A percentile compares a stretch with the other conserved stretches of the same genome.
phyloP scores from a whole-genome alignment of 2,113 vertebrate species.

The Bos indicus region DNA sequence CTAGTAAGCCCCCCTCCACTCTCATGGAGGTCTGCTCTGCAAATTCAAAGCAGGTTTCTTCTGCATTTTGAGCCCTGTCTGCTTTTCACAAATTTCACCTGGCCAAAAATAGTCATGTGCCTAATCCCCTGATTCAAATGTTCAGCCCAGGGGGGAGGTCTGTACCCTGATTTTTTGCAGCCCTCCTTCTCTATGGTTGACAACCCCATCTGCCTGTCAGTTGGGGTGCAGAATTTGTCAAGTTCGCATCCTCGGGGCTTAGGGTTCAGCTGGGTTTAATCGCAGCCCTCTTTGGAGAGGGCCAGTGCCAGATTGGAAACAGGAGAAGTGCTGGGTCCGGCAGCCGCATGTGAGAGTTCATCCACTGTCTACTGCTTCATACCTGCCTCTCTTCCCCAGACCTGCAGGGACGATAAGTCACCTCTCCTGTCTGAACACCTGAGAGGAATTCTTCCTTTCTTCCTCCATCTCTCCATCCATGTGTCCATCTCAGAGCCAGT shows the following conservation, averaged over 20 bases:
- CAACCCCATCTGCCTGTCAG: constrained; percentile 76
- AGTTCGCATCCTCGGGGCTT: constrained; percentile 58
- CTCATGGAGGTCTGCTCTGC: constrained; percentile 53
- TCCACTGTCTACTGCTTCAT: not conserved
- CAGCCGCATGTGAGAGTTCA: constrained; percentile 59
- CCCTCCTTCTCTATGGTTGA: constrained; percentile 75
- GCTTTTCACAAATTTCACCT: constrained; percentile 74
- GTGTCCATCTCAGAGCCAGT: not conserved
- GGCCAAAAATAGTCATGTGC: constrained; percentile 72
- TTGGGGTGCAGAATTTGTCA: constrained; percentile 71
- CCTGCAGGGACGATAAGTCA: not conserved
- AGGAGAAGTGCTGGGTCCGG: constrained; percentile 58
- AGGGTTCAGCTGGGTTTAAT: constrained; percentile 75
- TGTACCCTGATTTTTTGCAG: constrained; percentile 70
- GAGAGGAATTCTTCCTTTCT: not conserved
- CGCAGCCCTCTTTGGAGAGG: constrained; percentile 65
- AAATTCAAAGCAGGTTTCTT: constrained; percentile 75
- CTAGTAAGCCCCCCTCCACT: not conserved
- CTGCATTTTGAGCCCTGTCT: constrained; percentile 67
- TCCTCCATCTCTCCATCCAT: not conserved
- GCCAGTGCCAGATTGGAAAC: constrained; percentile 68
- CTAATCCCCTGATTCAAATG: constrained; percentile 74
- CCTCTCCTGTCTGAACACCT: not conserved
- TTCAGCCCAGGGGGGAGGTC: constrained; percentile 71
- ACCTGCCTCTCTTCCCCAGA: not conserved